Evolutionary conservation across 1,140 invertebrate species (phyloP).

Genomic region (Tetramorium simillimum): DNA sequence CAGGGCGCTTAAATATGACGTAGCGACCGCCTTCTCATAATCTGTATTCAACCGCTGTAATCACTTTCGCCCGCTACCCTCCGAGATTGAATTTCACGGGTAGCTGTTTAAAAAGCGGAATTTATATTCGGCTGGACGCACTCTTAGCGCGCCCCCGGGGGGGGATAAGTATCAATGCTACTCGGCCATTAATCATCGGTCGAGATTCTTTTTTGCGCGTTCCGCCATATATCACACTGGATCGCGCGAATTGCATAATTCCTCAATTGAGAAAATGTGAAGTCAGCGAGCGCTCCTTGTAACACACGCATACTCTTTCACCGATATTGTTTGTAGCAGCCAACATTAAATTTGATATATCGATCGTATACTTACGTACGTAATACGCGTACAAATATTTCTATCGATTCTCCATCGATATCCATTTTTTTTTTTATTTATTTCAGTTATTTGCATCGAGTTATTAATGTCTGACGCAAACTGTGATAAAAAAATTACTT

Average conservation of each 20-base stretch:
- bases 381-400: neutral
- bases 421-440: neutral
- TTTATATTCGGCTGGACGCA: conserved; percentile 60
- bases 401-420: neutral
- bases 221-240: conserved; percentile 27
- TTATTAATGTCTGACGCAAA: neutral
- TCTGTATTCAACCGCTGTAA: conserved; percentile 54
- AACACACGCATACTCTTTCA: neutral
- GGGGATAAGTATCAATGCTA: conserved; percentile 59
- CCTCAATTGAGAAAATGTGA: conserved; percentile 55
- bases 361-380: neutral
- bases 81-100: conserved; percentile 36
- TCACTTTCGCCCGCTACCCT: conserved; percentile 42
- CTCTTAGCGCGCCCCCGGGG: conserved; percentile 9
- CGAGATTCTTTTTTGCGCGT: conserved; percentile 44
- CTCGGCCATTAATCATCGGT: conserved; percentile 64
- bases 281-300: conserved; percentile 26
- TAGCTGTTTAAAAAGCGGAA: conserved; percentile 49
- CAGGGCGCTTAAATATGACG: conserved; percentile 34
- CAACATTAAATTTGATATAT: conserved; percentile 20
- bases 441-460: neutral
- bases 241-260: conserved; percentile 67
- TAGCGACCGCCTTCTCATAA: conserved; percentile 42
- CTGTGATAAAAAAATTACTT: neutral
- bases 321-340: conserved; percentile 14